phyloP scores from a whole-genome alignment of 2,888 invertebrate genomes.

The Capitulum mitella region DNA sequence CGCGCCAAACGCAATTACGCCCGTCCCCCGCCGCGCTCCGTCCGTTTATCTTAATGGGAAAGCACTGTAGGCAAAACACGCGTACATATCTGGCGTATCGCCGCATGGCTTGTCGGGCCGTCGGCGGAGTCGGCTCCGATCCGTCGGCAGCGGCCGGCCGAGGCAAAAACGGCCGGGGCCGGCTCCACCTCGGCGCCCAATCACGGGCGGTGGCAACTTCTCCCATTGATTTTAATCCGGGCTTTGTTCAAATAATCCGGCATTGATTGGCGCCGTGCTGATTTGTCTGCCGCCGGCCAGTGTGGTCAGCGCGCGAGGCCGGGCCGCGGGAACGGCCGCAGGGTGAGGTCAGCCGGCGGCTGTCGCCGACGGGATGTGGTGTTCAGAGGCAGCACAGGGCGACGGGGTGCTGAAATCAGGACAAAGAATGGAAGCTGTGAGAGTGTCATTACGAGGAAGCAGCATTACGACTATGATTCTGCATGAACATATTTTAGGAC shows the following conservation, averaged over 20 bases:
- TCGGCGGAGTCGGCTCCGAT: not conserved
- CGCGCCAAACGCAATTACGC: not conserved
- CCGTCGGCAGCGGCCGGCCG: not conserved
- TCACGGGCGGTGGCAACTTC: not conserved
- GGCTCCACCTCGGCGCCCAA: not conserved
- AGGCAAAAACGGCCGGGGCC: not conserved
- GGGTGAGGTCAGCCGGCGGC: no score
- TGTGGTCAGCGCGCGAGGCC: not conserved
- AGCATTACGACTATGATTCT: no score
- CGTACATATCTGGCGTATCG: not conserved
- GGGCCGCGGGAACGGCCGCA: no score
- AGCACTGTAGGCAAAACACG: conserved; percentile 7
- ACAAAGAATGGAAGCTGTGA: no score
- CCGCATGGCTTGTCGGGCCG: not conserved
- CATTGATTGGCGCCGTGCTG: conserved; percentile 1
- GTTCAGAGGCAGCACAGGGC: no score
- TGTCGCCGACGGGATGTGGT: no score
- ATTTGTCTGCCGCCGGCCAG: not conserved
- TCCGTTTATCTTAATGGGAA: not conserved
- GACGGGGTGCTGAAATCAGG: no score
- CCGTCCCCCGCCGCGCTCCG: not conserved
- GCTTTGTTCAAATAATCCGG: conserved; percentile 22
- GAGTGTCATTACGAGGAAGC: no score
- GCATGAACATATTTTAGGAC: no score
- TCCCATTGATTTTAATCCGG: conserved; percentile 14